Base-by-base conservation (phyloP, 2,113 vertebrate species). In the Nycticorax nycticorax region DNA sequence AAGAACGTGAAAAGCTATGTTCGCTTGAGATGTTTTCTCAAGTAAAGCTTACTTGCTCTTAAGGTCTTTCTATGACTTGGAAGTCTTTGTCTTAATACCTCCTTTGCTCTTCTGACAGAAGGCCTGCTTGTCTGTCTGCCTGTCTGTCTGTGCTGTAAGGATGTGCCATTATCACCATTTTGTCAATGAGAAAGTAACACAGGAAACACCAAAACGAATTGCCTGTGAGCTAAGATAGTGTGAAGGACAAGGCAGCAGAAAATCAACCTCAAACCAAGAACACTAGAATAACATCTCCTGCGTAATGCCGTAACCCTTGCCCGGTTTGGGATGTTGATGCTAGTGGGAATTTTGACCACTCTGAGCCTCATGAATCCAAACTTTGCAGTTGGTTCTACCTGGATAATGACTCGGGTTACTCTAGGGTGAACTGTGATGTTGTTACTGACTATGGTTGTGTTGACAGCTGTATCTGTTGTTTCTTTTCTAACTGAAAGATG, bases 401-500 rank as follows among this genome's bases (percentile, higher is more conserved):
- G 41, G 7, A 15, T 82, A 62, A 76, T 3, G 33, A n/a, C 35
- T 35, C 56, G 62, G 19, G 35, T 87, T 92, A 48, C 62, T 76
- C 32, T 21, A n/a, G 32, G 20, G 57, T 87, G 76, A 95, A 73
- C 45, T 66, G 18, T 47, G 37, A 37, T 60, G 60, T 67, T 89
- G 53, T 60, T 89, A 45, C 64, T 78, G 69, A 77, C 74, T 45
- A 77, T 18, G 45, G 19, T 60, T 75, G 24, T 91, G 41, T 77
- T 86, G 39, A 55, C 64, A 89, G 77, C 39, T 90, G 1, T 50
- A 93, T 63, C 56, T 91, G 63, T 85, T 89, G 66, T 77, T 90
- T 93, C 53, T 68, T 71, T 96, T 92, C 93, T 62, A 47, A 37
- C 63, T 21, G 35, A 85, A 92, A 91, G 82, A 91, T 81, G 86